Conservation (phyloP, 2,113 vertebrate species). For the Nothoprocta pentlandii region DNA sequence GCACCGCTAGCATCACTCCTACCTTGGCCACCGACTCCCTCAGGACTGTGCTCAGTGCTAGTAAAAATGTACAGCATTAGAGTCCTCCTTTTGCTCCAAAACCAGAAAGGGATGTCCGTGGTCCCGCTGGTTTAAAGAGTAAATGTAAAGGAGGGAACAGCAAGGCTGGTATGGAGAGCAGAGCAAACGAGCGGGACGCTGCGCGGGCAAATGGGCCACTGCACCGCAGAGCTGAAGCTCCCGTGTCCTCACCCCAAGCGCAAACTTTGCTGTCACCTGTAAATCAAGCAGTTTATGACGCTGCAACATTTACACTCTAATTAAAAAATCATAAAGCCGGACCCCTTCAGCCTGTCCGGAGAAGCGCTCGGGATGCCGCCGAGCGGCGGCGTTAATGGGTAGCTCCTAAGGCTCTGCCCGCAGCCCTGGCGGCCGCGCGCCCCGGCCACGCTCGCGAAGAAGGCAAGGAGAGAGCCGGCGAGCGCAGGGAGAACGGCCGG, state of each 20-base stretch:
- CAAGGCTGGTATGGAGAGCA: background rate
- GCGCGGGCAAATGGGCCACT: background rate
- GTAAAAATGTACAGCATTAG: background rate
- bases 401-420: conserved; percentile 79
- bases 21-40: background rate
- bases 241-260: conserved; percentile 63
- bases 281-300: conserved; percentile 88
- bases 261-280: conserved; percentile 83
- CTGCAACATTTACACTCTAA: conserved; percentile 90
- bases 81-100: background rate
- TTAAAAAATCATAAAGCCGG: conserved; percentile 91
- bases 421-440: conserved; percentile 62
- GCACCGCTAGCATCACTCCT: background rate
- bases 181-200: background rate
- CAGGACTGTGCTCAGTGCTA: background rate
- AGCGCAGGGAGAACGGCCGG: background rate
- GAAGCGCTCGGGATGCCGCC: conserved; percentile 75
- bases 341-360: conserved; percentile 80
- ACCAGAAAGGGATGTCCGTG: background rate
- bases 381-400: conserved; percentile 83
- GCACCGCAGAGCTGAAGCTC: conserved; percentile 40
- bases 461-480: conserved; percentile 58
- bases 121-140: background rate
- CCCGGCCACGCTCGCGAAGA: conserved; percentile 70
- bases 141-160: accelerated